These are phyloP conservation scores for Melanocharis versteri DNA, from an alignment of 2,113 vertebrate species.

Conservation along the genomic window DNA sequence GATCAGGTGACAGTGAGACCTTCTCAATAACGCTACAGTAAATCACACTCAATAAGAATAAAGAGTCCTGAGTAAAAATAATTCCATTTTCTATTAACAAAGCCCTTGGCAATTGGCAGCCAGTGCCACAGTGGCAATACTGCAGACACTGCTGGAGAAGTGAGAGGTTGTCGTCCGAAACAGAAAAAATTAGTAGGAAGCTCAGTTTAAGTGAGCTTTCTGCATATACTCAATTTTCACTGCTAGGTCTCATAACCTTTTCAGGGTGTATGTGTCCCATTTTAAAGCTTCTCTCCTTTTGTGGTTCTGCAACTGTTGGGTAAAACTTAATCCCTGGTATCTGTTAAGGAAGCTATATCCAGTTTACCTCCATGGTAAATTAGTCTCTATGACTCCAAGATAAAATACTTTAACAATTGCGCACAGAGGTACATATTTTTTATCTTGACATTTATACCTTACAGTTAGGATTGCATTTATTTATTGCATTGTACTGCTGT, in stretches of 20 bases:
- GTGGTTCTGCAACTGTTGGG: background rate
- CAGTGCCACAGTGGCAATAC: background rate
- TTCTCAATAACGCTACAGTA: slow-evolving; percentile 30
- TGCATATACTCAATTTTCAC: background rate
- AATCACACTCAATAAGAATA: slow-evolving; percentile 41
- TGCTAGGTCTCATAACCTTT: background rate
- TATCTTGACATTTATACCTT: background rate
- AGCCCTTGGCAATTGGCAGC: background rate
- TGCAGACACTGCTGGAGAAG: background rate
- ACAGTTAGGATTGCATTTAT: background rate
- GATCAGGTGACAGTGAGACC: slow-evolving; percentile 31
- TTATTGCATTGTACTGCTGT: background rate
- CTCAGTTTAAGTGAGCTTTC: background rate
- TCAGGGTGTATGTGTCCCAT: background rate
- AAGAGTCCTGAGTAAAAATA: slow-evolving; percentile 33
- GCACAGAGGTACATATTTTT: background rate
- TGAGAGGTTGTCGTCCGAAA: background rate
- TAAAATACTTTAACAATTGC: background rate
- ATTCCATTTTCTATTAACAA: slow-evolving; percentile 25
- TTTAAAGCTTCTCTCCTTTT: background rate
- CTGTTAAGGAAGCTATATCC: background rate
- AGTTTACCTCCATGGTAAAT: background rate
- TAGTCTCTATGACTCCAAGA: too few species aligned
- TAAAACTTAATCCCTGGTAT: background rate
- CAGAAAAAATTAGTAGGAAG: background rate